A percentile compares a stretch with the other conserved stretches of the same genome.
These are phyloP conservation scores for Aphelenchoides avenae DNA, from an alignment of 1,140 invertebrate genomes.

Conservation along the genomic window DNA sequence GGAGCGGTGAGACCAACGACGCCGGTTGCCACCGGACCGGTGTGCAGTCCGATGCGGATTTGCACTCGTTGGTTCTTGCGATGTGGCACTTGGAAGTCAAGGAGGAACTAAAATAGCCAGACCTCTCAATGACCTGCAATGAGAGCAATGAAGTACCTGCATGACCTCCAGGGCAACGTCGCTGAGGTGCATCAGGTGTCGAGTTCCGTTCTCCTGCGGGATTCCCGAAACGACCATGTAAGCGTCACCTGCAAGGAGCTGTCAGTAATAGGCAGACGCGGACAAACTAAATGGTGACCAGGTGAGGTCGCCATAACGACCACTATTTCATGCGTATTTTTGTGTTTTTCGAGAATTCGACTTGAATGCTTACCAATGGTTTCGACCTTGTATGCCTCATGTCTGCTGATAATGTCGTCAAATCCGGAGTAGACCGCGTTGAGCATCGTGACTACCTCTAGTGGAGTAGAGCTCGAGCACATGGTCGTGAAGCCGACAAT, in stretches of 20 bases:
- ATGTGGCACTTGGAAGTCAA: constrained; percentile 50
- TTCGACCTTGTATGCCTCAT: constrained; percentile 61
- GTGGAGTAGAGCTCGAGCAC: constrained; percentile 61
- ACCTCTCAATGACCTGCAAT: not conserved
- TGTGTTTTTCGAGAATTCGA: too few species aligned
- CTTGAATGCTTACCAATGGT: constrained; percentile 27
- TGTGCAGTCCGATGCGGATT: constrained; percentile 70
- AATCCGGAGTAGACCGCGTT: constrained; percentile 60
- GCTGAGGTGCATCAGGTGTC: constrained; percentile 46
- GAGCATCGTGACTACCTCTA: constrained; percentile 59
- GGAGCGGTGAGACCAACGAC: constrained; percentile 60
- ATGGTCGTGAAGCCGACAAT: constrained; percentile 78
- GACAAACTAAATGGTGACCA: constrained; percentile 4
- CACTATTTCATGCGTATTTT: too few species aligned
- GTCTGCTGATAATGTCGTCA: constrained; percentile 57
- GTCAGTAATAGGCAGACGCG: not conserved
- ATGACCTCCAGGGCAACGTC: constrained; percentile 49
- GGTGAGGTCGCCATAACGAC: too few species aligned
- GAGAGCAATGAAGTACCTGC: constrained; percentile 6
- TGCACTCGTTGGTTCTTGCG: constrained; percentile 58
- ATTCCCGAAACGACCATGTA: constrained; percentile 57
- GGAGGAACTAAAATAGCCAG: constrained; percentile 42
- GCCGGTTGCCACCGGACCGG: constrained; percentile 59
- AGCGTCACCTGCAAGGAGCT: constrained; percentile 40
- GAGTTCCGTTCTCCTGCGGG: constrained; percentile 53